phyloP scores from a whole-genome alignment of 1,140 invertebrate species.

The Drosophila kanapiae region DNA sequence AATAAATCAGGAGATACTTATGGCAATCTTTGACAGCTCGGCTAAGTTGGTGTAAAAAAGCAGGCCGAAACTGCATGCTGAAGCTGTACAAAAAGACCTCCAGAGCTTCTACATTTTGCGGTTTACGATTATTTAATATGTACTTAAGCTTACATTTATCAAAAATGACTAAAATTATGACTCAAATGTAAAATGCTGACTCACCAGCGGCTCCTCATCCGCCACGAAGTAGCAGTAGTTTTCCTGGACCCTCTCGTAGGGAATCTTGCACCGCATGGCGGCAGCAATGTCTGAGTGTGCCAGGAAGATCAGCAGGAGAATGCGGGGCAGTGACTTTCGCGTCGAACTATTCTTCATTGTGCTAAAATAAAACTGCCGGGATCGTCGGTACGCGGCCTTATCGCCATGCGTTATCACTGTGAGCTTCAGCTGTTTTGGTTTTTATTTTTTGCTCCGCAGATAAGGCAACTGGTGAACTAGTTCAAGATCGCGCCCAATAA shows the following conservation, averaged over 20 bases:
- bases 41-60: too few species aligned
- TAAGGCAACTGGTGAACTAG: constrained; percentile 24
- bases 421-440: constrained; percentile 29
- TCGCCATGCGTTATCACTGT: constrained; percentile 22
- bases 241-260: constrained; percentile 63
- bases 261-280: constrained; percentile 54
- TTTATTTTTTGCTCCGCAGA: constrained; percentile 21
- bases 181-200: constrained; percentile 6
- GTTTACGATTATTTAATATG: too few species aligned
- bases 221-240: constrained; percentile 66
- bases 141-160: background rate
- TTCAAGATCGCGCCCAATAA: constrained; percentile 26
- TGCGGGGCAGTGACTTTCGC: constrained; percentile 18
- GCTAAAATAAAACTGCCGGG: constrained; percentile 30
- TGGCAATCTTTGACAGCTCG: too few species aligned
- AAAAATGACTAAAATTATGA: background rate
- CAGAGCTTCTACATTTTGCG: too few species aligned
- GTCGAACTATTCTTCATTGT: constrained; percentile 42
- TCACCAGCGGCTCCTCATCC: constrained; percentile 58
- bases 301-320: constrained; percentile 16
- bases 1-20: too few species aligned
- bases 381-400: constrained; percentile 16
- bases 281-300: background rate
- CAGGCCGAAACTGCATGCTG: too few species aligned
- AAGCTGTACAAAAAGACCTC: too few species aligned